Conservation (phyloP, 2,888 invertebrate genomes). For the Heliconius erato region DNA sequence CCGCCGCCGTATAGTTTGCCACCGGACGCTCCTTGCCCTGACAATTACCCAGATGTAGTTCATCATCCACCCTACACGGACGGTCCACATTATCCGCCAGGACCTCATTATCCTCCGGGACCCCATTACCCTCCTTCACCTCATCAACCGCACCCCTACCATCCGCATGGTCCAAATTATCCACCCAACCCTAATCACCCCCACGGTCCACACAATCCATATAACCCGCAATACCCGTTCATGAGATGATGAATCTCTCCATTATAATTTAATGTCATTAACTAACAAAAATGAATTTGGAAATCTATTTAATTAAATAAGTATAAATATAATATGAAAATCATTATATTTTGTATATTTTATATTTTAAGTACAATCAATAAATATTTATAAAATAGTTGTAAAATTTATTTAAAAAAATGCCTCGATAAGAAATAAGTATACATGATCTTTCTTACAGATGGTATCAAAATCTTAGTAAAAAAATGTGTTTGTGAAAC, state of each 20-base stretch:
- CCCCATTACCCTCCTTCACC: background rate
- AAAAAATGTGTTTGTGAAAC: no score
- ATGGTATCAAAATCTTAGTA: no score
- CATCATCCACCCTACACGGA: slow-evolving; percentile 15
- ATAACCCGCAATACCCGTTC: background rate
- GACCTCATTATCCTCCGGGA: slow-evolving; percentile 4
- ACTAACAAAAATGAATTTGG: background rate
- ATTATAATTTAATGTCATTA: background rate
- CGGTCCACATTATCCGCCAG: slow-evolving; percentile 25
- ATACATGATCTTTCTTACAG: no score
- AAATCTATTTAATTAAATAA: background rate
- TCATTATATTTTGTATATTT: background rate
- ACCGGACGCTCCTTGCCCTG: background rate
- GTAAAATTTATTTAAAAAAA: background rate
- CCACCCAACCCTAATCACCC: background rate
- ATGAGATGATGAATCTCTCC: slow-evolving; percentile 7
- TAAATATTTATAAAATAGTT: background rate
- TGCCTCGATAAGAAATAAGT: background rate
- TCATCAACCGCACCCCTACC: background rate
- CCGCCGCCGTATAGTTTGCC: slow-evolving; percentile 48
- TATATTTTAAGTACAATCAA: background rate
- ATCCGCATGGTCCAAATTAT: background rate
- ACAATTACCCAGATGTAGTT: slow-evolving; percentile 32
- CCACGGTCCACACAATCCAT: background rate
- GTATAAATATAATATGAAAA: background rate